A percentile compares a stretch with the other conserved stretches of the same genome.
These are phyloP conservation scores for Xiphophorus hellerii DNA, from an alignment of 2,113 vertebrate genomes.

Conservation along the genomic window DNA sequence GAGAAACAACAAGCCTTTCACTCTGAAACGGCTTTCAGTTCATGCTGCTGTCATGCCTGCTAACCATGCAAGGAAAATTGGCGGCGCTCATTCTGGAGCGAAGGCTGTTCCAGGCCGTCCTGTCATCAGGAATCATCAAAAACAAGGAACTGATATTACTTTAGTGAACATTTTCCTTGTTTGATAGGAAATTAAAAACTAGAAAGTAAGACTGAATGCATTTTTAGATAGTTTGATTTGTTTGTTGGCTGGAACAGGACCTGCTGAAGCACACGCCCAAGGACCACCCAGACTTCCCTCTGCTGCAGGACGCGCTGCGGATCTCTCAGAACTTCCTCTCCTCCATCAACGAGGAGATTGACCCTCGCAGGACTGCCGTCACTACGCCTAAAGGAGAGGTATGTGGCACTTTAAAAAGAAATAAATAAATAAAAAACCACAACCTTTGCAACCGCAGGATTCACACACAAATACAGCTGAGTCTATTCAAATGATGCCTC, in stretches of 20 bases:
- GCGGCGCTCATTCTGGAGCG: slow-evolving; percentile 12
- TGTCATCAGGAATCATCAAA: slow-evolving; percentile 10
- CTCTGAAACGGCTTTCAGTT: not conserved
- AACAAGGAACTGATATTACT: not conserved
- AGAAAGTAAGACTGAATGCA: not conserved
- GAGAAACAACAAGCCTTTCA: not conserved
- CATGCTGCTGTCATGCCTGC: slow-evolving; percentile 24
- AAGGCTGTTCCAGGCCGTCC: not conserved
- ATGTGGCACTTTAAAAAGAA: slow-evolving; percentile 38
- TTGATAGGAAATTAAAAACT: not conserved
- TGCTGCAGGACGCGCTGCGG: slow-evolving; percentile 95
- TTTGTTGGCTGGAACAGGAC: slow-evolving; percentile 79
- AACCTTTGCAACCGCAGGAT: not conserved
- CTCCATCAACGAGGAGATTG: slow-evolving; percentile 98
- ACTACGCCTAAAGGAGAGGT: slow-evolving; percentile 98
- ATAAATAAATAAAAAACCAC: not conserved
- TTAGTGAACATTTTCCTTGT: not conserved
- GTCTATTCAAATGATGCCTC: not conserved
- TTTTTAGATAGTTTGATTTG: not conserved
- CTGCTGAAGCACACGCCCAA: slow-evolving; percentile 96
- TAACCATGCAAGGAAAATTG: slow-evolving; percentile 23
- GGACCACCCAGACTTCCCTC: slow-evolving; percentile 95
- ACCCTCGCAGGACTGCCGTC: slow-evolving; percentile 92
- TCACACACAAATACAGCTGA: not conserved
- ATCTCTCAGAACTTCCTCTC: slow-evolving; percentile 99